Percentiles rank a stretch among this genome's conserved stretches.
These are phyloP conservation scores for Caiman crocodilus DNA, from an alignment of 2,797 vertebrate species.

Conservation along the genomic window DNA sequence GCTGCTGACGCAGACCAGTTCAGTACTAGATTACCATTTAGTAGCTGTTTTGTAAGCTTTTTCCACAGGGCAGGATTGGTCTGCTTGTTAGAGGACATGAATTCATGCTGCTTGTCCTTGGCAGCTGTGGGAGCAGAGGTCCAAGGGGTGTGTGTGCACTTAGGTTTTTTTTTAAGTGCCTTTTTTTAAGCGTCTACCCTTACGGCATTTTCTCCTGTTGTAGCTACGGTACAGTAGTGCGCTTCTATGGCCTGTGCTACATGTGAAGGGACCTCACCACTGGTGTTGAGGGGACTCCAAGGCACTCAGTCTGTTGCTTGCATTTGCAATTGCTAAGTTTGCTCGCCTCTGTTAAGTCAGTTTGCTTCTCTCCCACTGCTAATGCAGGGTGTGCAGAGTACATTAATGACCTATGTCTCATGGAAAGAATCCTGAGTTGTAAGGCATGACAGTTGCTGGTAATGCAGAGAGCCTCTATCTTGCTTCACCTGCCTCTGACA, in stretches of 20 bases:
- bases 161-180: too few relatives aligned
- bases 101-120: neutral
- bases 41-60: neutral
- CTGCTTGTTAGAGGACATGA: slow-evolving; percentile 53
- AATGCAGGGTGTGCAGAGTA: neutral
- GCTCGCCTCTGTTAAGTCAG: too few relatives aligned
- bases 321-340: too few relatives aligned
- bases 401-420: neutral
- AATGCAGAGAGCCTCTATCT: neutral
- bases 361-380: neutral
- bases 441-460: neutral
- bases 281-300: neutral
- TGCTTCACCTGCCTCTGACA: neutral
- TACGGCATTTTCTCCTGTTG: neutral
- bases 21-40: neutral
- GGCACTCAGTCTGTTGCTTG: too few relatives aligned
- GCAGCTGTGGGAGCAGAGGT: slow-evolving; percentile 39
- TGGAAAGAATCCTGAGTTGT: too few relatives aligned
- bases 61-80: neutral
- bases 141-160: neutral
- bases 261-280: neutral
- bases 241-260: neutral
- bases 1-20: neutral
- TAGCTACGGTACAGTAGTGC: slow-evolving; percentile 6
- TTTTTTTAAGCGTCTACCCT: neutral